Evolutionary conservation across 2,888 invertebrate species (phyloP).

Genomic region (Coenonympha arcania): DNA sequence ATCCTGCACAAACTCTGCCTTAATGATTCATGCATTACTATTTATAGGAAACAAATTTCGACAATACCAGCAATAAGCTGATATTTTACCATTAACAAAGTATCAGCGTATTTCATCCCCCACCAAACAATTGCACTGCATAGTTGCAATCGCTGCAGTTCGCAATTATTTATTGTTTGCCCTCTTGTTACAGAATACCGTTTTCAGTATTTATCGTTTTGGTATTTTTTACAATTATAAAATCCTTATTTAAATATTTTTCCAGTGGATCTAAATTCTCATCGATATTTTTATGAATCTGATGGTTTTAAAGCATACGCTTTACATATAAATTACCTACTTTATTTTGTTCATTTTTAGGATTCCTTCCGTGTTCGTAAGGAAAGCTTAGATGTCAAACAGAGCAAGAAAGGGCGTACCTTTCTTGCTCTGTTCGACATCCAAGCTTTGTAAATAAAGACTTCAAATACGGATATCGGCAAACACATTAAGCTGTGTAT

Average conservation of each 20-base stretch:
- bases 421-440: no score
- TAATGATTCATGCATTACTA: not conserved
- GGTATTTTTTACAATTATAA: not conserved
- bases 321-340: no score
- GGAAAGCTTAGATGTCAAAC: no score
- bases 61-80: slow-evolving; percentile 6
- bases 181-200: slow-evolving; percentile 8
- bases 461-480: no score
- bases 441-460: no score
- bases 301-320: not conserved
- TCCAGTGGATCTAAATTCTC: not conserved
- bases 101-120: slow-evolving; percentile 7
- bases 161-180: slow-evolving; percentile 11
- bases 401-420: no score
- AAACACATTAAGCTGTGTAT: no score
- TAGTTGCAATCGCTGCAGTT: slow-evolving; percentile 5
- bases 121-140: slow-evolving; percentile 7
- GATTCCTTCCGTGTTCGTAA: no score
- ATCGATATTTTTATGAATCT: not conserved
- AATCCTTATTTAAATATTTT: not conserved
- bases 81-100: slow-evolving; percentile 10
- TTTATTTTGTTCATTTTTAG: no score
- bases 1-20: not conserved
- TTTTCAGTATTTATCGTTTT: slow-evolving; percentile 4
- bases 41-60: slow-evolving; percentile 4